These are phyloP conservation scores for Hypomesus transpacificus DNA, from an alignment of 2,113 vertebrate genomes.

Conservation along the genomic window DNA sequence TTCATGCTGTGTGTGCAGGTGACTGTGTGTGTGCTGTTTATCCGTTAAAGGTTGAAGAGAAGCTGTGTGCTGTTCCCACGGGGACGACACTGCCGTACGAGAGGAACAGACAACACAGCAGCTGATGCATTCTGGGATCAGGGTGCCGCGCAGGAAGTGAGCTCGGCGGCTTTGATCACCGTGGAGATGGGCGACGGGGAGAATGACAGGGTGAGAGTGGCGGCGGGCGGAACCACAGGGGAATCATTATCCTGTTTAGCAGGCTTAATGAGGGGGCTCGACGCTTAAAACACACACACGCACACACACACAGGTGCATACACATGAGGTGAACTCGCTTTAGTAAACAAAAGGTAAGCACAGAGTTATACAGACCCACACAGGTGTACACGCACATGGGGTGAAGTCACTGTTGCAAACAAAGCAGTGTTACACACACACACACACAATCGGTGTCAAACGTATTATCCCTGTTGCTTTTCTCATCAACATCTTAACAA, in stretches of 20 bases:
- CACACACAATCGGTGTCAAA: not conserved
- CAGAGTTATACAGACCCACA: constrained; percentile 3
- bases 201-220: constrained; percentile 61
- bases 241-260: constrained; percentile 75
- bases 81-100: no score
- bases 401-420: not conserved
- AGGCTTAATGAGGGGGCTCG: constrained; percentile 66
- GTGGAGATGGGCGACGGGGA: constrained; percentile 56
- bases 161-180: constrained; percentile 72
- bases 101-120: no score
- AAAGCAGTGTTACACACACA: constrained; percentile 5
- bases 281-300: constrained; percentile 25
- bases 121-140: no score
- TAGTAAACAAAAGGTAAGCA: constrained; percentile 4
- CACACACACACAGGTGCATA: constrained; percentile 2
- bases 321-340: not conserved
- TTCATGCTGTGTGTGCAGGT: no score
- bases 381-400: not conserved
- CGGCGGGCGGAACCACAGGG: constrained; percentile 46
- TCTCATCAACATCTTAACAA: not conserved
- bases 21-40: no score
- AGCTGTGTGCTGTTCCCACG: no score
- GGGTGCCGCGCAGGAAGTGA: constrained; percentile 47
- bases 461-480: not conserved
- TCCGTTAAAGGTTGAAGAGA: no score